These are phyloP conservation scores for Eptesicus fuscus DNA, from an alignment of 2,113 vertebrate species.

Conservation along the genomic window DNA sequence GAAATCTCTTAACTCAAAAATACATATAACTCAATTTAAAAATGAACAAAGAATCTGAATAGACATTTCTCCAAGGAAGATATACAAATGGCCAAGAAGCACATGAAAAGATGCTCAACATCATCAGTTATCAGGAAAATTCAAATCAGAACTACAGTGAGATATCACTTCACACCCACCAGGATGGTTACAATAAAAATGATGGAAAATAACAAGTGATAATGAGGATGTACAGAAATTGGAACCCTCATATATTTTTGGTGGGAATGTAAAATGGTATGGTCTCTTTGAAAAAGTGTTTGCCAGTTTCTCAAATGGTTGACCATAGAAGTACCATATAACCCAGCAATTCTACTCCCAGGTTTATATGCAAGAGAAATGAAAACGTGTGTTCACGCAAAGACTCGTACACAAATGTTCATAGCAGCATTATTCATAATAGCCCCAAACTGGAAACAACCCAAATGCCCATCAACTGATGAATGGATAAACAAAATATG, in stretches of 20 bases:
- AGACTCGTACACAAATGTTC: background rate
- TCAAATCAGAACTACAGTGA: background rate
- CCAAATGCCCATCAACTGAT: background rate
- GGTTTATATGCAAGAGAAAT: background rate
- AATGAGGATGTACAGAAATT: background rate
- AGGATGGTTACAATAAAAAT: background rate
- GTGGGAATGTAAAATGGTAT: background rate
- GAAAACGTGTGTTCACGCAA: background rate
- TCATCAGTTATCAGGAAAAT: constrained; percentile 5
- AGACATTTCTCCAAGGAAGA: background rate
- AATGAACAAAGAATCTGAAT: background rate
- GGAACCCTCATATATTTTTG: background rate
- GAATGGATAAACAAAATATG: background rate
- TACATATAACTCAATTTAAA: constrained; percentile 16
- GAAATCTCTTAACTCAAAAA: background rate
- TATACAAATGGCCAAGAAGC: background rate
- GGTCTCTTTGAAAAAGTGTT: background rate
- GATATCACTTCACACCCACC: background rate
- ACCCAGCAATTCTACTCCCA: background rate
- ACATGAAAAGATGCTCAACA: background rate
- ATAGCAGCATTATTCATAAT: background rate
- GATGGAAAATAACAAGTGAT: background rate
- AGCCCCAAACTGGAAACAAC: background rate
- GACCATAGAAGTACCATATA: background rate
- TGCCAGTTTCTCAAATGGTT: background rate